Evolutionary conservation across 2,888 invertebrate species (phyloP).

Genomic region (Drosophila anomalata): DNA sequence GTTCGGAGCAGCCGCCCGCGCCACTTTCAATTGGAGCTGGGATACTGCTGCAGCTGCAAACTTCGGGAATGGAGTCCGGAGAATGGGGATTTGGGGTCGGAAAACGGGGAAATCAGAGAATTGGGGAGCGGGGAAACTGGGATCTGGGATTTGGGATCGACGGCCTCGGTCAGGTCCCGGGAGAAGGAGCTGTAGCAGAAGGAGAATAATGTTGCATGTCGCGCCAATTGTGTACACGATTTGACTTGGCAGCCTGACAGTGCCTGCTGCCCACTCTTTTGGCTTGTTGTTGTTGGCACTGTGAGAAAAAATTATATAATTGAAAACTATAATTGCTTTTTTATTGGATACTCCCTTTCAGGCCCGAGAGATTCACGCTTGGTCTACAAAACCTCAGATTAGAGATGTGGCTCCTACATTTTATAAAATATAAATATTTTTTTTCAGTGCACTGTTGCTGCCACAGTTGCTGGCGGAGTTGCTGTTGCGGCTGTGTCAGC

Average conservation of each 20-base stretch:
- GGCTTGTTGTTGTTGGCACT: constrained; percentile 24
- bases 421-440: not conserved
- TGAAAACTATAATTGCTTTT: no score
- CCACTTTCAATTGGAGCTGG: constrained; percentile 65
- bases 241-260: constrained; percentile 78
- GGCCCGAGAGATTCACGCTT: no score
- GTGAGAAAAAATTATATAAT: not conserved
- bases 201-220: constrained; percentile 71
- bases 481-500: constrained; percentile 68
- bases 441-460: constrained; percentile 1
- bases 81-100: constrained; percentile 39
- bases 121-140: constrained; percentile 14
- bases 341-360: no score
- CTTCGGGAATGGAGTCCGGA: constrained; percentile 29
- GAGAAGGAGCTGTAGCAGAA: constrained; percentile 25
- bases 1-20: constrained; percentile 51
- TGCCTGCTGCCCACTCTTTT: constrained; percentile 68
- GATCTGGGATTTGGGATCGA: constrained; percentile 41
- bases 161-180: constrained; percentile 51
- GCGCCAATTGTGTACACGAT: constrained; percentile 81
- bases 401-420: no score
- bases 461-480: constrained; percentile 20
- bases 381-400: no score
- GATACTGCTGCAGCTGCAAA: constrained; percentile 53
- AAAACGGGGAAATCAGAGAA: constrained; percentile 18